phyloP scores from a whole-genome alignment of 2,888 invertebrate species.

The Mystacides longicornis region DNA sequence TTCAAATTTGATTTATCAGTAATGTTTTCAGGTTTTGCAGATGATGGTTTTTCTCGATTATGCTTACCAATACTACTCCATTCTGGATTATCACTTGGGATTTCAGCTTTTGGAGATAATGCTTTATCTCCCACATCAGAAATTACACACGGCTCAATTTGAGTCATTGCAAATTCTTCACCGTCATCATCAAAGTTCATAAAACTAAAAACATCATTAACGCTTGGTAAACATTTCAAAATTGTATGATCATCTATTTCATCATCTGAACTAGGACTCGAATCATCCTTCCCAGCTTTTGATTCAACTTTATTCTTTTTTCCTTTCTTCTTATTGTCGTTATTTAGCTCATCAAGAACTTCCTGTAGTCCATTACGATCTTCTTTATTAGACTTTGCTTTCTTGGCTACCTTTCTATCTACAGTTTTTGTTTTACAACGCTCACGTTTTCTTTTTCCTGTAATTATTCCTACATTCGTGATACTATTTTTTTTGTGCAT shows the following conservation, averaged over 20 bases:
- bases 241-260: constrained; percentile 27
- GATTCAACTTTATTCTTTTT: background rate
- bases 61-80: too few relatives aligned
- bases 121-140: too few relatives aligned
- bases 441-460: constrained; percentile 15
- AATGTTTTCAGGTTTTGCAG: too few relatives aligned
- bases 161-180: constrained; percentile 19
- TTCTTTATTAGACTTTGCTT: constrained; percentile 1
- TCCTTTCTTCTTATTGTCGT: constrained; percentile 20
- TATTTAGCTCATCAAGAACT: constrained; percentile 17
- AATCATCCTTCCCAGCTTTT: background rate
- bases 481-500: constrained; percentile 33
- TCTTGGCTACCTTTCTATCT: constrained; percentile 8
- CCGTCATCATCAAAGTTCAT: constrained; percentile 11
- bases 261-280: constrained; percentile 27
- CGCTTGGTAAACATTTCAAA: constrained; percentile 42
- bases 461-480: constrained; percentile 13
- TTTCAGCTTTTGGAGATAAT: too few relatives aligned
- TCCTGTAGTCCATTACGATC: constrained; percentile 25
- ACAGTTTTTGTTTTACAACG: constrained; percentile 8
- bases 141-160: too few relatives aligned
- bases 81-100: too few relatives aligned
- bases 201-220: constrained; percentile 39
- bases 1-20: too few relatives aligned
- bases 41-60: too few relatives aligned